These are phyloP conservation scores for Mythimna pallens DNA, from an alignment of 2,888 invertebrate species.

Conservation along the genomic window DNA sequence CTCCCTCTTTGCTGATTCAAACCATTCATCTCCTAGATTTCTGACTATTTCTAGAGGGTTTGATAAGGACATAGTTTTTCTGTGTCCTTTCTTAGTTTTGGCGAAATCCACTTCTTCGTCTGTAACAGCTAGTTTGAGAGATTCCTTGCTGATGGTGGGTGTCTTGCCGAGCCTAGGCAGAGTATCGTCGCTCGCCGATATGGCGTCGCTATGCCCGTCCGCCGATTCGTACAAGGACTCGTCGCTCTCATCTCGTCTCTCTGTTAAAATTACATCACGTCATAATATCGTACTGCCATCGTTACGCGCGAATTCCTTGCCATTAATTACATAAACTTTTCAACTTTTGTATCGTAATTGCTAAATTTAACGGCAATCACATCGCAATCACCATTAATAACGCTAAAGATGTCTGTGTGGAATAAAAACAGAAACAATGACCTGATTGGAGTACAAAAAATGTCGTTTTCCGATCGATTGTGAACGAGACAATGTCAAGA, in stretches of 20 bases:
- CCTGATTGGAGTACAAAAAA: conserved; percentile 64
- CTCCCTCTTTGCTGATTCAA: conserved; percentile 83
- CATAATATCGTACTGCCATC: conserved; percentile 41
- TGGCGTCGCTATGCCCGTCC: conserved; percentile 86
- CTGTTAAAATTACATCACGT: conserved; percentile 75
- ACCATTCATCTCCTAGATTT: conserved; percentile 87
- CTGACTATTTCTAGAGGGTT: conserved; percentile 88
- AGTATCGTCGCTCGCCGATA: conserved; percentile 86
- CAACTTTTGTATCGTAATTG: conserved; percentile 54
- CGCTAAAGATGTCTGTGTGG: conserved; percentile 55
- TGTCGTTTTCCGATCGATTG: conserved; percentile 67
- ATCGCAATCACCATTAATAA: conserved; percentile 55
- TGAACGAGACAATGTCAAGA: conserved; percentile 66
- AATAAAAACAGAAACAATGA: conserved; percentile 72
- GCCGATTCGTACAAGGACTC: conserved; percentile 88
- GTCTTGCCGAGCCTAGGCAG: conserved; percentile 82
- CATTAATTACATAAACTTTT: conserved; percentile 62
- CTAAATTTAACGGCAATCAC: conserved; percentile 57
- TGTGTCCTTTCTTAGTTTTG: conserved; percentile 83
- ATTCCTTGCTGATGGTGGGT: conserved; percentile 87
- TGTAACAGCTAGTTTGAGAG: conserved; percentile 85
- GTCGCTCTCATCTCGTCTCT: conserved; percentile 87
- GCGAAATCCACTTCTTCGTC: conserved; percentile 84
- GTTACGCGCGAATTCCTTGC: conserved; percentile 69
- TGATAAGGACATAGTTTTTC: conserved; percentile 88